phyloP scores from a whole-genome alignment of 2,797 vertebrate genomes.

The Cryptoprocta ferox region DNA sequence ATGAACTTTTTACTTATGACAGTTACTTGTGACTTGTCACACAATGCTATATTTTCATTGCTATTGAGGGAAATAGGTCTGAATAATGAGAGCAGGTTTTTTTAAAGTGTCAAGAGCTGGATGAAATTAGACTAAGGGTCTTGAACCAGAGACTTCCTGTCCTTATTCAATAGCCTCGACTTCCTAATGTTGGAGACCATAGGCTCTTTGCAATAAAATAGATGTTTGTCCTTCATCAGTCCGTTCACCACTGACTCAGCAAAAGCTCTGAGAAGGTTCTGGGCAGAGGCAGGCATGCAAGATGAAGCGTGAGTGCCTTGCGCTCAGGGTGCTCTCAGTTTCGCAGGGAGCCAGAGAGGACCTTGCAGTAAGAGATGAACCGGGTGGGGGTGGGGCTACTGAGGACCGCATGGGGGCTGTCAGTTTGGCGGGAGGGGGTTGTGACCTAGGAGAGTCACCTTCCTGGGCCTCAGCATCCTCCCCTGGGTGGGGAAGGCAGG shows the following conservation, averaged over 20 bases:
- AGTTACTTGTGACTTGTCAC: slow-evolving; percentile 16
- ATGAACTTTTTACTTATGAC: neutral
- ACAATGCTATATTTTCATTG: neutral
- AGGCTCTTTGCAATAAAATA: neutral
- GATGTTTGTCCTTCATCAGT: neutral
- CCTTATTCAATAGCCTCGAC: neutral
- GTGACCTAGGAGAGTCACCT: neutral
- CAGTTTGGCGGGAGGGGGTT: neutral
- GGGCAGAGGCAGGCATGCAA: neutral
- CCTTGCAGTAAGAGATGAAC: neutral
- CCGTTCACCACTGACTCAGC: neutral
- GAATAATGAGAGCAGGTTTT: neutral
- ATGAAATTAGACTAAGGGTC: neutral
- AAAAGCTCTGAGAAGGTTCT: neutral
- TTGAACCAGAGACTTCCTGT: neutral
- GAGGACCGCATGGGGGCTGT: neutral
- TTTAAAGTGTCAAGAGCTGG: neutral
- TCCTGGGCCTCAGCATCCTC: neutral
- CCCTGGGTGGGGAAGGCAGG: neutral
- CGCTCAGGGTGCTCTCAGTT: neutral
- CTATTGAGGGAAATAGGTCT: neutral
- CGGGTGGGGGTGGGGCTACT: neutral
- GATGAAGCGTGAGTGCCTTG: neutral
- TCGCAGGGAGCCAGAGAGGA: neutral
- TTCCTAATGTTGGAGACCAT: neutral